Percentiles rank a stretch among this genome's conserved stretches.
phyloP scores from a whole-genome alignment of 2,113 vertebrate species.

The Pogona vitticeps region DNA sequence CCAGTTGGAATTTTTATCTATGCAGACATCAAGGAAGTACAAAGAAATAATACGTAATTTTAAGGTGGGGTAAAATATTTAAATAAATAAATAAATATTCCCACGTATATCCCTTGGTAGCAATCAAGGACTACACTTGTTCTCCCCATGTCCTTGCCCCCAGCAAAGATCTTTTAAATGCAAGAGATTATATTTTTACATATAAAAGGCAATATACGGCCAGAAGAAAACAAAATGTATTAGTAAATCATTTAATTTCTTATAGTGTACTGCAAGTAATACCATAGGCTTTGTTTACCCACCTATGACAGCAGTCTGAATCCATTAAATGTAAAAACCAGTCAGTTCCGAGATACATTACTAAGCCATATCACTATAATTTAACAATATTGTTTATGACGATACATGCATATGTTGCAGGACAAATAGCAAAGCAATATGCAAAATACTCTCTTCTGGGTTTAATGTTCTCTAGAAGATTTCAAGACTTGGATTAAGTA shows the following conservation, averaged over 20 bases:
- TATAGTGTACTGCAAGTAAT: not conserved
- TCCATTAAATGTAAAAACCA: not conserved
- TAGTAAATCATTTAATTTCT: not conserved
- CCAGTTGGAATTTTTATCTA: accelerated
- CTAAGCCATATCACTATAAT: not conserved
- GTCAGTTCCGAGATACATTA: not conserved
- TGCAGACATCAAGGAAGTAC: accelerated
- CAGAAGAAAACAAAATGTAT: not conserved
- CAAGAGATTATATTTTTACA: not conserved
- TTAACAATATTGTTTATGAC: no score
- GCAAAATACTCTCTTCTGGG: not conserved
- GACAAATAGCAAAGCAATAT: not conserved
- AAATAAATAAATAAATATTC: no score
- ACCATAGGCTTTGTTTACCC: not conserved
- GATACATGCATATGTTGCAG: not conserved
- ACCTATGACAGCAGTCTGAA: not conserved
- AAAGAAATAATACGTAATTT: no score
- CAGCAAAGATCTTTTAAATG: accelerated
- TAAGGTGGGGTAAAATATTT: no score
- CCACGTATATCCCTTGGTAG: no score
- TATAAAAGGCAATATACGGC: not conserved
- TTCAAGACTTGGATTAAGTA: not conserved
- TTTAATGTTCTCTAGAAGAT: no score
- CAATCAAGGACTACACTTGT: not conserved
- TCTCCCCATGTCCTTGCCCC: accelerated